phyloP scores from a whole-genome alignment of 53 echinoderm and acorn worm genomes.

The Apostichopus leukothele region DNA sequence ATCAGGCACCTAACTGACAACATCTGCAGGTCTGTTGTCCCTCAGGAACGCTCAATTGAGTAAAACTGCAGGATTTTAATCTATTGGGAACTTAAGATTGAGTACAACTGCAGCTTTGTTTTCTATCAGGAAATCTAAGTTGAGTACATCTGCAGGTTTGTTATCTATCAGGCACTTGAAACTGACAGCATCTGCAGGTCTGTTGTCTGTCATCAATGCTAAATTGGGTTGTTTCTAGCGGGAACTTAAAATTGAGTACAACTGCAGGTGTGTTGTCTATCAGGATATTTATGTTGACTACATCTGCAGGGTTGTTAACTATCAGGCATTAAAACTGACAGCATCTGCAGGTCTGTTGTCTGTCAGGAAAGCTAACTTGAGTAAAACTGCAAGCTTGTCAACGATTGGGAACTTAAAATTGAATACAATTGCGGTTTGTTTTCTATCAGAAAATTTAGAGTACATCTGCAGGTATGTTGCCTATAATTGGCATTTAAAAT shows the following conservation, averaged over 20 bases:
- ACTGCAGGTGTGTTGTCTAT: constrained; percentile 60
- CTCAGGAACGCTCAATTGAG: no score
- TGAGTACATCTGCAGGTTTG: no score
- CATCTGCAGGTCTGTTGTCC: background rate
- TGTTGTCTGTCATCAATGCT: no score
- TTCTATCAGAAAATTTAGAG: constrained; percentile 58
- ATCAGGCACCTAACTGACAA: constrained; percentile 32
- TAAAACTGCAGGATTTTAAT: no score
- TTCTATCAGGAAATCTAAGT: constrained; percentile 52
- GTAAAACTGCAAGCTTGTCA: no score
- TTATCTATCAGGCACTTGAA: no score
- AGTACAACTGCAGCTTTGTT: constrained; percentile 38
- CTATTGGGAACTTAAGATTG: constrained; percentile 58
- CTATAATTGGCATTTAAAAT: constrained; percentile 45
- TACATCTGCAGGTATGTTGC: constrained; percentile 47
- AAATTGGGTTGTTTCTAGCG: no score
- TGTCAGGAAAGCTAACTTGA: no score
- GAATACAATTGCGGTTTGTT: no score
- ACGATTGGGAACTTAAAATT: no score
- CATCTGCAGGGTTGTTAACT: no score
- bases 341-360: background rate
- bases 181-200: constrained; percentile 40
- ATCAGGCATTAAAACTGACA: constrained; percentile 24
- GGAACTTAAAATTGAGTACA: constrained; percentile 63
- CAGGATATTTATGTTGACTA: background rate